These are phyloP conservation scores for Alca torda DNA, from an alignment of 2,797 vertebrate genomes.

Conservation along the genomic window DNA sequence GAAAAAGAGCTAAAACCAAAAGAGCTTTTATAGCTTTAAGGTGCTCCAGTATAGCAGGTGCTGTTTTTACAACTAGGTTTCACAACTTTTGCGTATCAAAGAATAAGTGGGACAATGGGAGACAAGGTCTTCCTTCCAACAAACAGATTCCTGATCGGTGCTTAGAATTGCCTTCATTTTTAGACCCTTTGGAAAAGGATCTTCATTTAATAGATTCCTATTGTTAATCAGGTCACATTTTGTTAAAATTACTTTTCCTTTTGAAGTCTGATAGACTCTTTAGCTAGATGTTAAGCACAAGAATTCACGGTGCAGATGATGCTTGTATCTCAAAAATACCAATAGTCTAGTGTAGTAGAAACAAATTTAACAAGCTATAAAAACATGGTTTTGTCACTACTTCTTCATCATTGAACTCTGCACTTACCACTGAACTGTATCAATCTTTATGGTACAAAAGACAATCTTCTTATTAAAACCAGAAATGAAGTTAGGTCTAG, in stretches of 20 bases:
- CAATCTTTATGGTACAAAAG: neutral
- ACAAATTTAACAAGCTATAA: neutral
- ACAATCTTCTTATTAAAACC: neutral
- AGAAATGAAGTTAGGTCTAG: neutral
- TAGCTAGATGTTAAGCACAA: neutral
- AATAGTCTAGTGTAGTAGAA: neutral
- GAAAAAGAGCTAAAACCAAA: neutral
- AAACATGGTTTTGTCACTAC: neutral
- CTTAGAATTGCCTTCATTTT: neutral
- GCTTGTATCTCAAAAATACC: neutral
- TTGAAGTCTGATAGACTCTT: neutral
- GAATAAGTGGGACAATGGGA: neutral
- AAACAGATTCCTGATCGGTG: neutral
- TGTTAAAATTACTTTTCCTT: neutral
- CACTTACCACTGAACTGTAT: neutral
- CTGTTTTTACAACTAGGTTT: neutral
- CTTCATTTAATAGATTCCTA: neutral
- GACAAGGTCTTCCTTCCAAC: neutral
- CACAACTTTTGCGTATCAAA: neutral
- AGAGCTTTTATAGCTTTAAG: neutral
- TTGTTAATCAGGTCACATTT: neutral
- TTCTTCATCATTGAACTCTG: neutral
- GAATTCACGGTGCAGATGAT: neutral
- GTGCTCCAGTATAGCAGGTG: neutral
- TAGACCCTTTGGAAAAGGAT: neutral